Evolutionary conservation across 2,113 vertebrate species (phyloP).

Genomic region (Notechis scutatus): DNA sequence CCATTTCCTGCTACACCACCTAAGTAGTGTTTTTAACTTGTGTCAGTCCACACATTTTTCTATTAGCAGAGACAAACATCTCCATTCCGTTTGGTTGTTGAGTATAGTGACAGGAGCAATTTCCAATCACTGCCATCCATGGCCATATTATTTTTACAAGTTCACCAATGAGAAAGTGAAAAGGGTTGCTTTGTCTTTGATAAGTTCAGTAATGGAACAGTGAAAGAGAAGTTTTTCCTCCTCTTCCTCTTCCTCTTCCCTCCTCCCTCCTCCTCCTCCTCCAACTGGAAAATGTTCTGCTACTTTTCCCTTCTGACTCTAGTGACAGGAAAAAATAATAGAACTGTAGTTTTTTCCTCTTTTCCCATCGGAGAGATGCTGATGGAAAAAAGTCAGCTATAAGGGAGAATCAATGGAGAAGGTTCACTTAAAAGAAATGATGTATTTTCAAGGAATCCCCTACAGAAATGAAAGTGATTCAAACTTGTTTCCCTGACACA

Average conservation of each 20-base stretch:
- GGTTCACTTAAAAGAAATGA: background rate
- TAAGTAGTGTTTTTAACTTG: background rate
- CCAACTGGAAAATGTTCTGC: background rate
- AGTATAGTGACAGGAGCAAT: background rate
- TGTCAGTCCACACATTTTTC: background rate
- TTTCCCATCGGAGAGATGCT: background rate
- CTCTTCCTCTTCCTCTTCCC: background rate
- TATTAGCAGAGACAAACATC: background rate
- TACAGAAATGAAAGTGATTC: background rate
- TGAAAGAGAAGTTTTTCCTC: background rate
- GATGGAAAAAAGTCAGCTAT: background rate
- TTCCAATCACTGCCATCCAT: background rate
- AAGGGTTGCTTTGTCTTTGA: background rate
- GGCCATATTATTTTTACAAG: background rate
- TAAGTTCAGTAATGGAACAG: background rate
- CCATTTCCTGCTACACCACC: background rate
- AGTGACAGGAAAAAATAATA: background rate
- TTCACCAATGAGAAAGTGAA: background rate
- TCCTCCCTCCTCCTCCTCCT: background rate
- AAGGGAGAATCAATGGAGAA: background rate
- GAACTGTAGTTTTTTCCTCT: background rate
- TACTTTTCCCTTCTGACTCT: background rate
- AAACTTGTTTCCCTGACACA: background rate
- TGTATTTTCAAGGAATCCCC: background rate
- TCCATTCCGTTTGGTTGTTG: background rate